A percentile compares a stretch with the other conserved stretches of the same genome.
These are phyloP conservation scores for Patagioenas fasciata DNA, from an alignment of 2,113 vertebrate genomes.

Conservation along the genomic window DNA sequence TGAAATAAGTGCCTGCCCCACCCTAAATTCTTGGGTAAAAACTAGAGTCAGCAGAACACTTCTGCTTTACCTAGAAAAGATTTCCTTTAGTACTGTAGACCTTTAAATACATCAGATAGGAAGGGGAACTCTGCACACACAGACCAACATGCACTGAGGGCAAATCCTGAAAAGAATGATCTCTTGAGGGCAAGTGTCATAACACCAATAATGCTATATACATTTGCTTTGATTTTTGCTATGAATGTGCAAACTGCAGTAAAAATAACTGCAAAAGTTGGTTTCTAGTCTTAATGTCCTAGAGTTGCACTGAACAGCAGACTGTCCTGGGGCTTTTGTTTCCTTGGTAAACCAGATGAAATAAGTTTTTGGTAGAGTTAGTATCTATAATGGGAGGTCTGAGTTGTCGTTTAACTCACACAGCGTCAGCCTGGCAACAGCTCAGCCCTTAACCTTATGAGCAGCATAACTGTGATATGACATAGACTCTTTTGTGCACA, in stretches of 20 bases:
- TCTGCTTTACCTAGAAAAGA: not conserved
- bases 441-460: not conserved
- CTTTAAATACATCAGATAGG: not conserved
- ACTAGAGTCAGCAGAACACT: not conserved
- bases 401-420: not conserved
- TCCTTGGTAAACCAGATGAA: not conserved
- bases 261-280: not conserved
- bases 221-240: not conserved
- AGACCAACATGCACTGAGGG: not conserved
- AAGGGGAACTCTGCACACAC: not conserved
- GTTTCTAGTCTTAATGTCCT: not conserved
- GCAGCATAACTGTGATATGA: not conserved
- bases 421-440: not conserved
- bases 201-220: not conserved
- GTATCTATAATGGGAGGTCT: not conserved
- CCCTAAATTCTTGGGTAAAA: not conserved
- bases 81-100: rapidly evolving
- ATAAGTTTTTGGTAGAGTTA: not conserved
- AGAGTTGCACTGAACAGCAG: not conserved
- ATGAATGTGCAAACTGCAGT: not conserved
- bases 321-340: not conserved
- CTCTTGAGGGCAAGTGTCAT: not conserved
- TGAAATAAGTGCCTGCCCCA: not conserved
- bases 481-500: not conserved
- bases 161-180: not conserved